Evolutionary conservation across 2,888 invertebrate genomes (phyloP).

Genomic region (Gerris lacustris): DNA sequence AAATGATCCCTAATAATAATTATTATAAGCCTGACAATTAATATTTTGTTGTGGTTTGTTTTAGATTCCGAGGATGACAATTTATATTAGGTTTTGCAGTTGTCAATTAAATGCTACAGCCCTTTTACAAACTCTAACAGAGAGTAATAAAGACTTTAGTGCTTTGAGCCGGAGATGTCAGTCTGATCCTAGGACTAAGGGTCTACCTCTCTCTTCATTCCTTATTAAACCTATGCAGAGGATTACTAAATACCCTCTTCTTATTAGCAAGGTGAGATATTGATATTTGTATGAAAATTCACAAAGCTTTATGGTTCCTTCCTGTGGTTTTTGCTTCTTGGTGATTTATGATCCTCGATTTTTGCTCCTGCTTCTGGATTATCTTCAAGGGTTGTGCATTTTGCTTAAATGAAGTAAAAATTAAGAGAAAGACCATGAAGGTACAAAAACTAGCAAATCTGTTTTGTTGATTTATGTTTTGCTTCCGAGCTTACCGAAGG

Average conservation of each 20-base stretch:
- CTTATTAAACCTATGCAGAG: conserved; percentile 70
- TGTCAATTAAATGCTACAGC: conserved; percentile 58
- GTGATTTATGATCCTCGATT: too few relatives aligned
- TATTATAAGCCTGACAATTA: too few relatives aligned
- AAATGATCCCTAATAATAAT: too few relatives aligned
- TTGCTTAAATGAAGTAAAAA: too few relatives aligned
- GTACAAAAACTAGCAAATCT: too few relatives aligned
- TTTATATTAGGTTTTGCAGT: conserved; percentile 61
- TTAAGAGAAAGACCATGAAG: too few relatives aligned
- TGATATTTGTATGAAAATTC: conserved; percentile 17
- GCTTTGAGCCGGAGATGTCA: conserved; percentile 51
- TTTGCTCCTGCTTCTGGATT: too few relatives aligned
- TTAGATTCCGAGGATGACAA: conserved; percentile 56
- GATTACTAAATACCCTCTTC: conserved; percentile 63
- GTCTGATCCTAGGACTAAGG: conserved; percentile 51
- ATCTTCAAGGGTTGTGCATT: too few relatives aligned
- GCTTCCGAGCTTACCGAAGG: too few relatives aligned
- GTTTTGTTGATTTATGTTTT: too few relatives aligned
- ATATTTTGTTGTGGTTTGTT: conserved; percentile 1
- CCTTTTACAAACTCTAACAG: conserved; percentile 51
- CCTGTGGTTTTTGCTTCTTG: too few relatives aligned
- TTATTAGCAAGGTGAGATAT: conserved; percentile 51
- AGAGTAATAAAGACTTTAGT: conserved; percentile 48
- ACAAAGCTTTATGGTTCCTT: too few relatives aligned
- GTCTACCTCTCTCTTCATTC: conserved; percentile 61